Base-by-base conservation (phyloP, 2,888 invertebrate genomes). In the Acrobasis repandana region DNA sequence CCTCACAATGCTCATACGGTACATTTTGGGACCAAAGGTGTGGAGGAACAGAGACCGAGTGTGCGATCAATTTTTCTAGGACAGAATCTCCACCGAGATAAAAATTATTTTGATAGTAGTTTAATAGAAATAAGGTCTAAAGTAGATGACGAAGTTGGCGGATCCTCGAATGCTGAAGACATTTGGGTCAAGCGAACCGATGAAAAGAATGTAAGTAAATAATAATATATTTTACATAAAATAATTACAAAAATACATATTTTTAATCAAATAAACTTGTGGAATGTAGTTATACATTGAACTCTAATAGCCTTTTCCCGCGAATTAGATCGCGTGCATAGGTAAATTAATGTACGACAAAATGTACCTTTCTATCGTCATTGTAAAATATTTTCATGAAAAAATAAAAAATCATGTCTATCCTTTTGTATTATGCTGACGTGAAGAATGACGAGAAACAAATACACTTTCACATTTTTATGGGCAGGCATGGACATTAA, bases 21-120 rank as follows among this genome's bases (percentile, higher is more conserved):
- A 56, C 95, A 95, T 83, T 94, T 95, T 82, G 93, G 95, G 56
- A 93, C 94, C 60, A 93, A 93, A 72, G 94, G 94, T 56, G 88
- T 86, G 10, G 88, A 92, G 68, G 91, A 92, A 67, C 90, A 85
- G 65, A 92, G 94, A 43, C 94, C 94, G n/a, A 94, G 93, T 48
- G 89, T 95, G 20, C 93, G 94, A 70, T 88, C 93, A 14, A 86
- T 95, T 63, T 95, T 95, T 82, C 84, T 93, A 75, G 84, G 82
- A 63, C 82, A 85, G 81, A 89, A 87, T 84, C 89, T 90, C 75
- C 97, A 97, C 84, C 93, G 95, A 66, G 96, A 96, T 85, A 95
- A 95, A 77, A 93, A 95, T 67, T 97, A 96, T 91, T 97, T 97
- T 79, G 97, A 97, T 86, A 95, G 95, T 70, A 96, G 96, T 67